Evolutionary conservation across 2,113 vertebrate genomes (phyloP).

Genomic region (Puntigrus tetrazona): DNA sequence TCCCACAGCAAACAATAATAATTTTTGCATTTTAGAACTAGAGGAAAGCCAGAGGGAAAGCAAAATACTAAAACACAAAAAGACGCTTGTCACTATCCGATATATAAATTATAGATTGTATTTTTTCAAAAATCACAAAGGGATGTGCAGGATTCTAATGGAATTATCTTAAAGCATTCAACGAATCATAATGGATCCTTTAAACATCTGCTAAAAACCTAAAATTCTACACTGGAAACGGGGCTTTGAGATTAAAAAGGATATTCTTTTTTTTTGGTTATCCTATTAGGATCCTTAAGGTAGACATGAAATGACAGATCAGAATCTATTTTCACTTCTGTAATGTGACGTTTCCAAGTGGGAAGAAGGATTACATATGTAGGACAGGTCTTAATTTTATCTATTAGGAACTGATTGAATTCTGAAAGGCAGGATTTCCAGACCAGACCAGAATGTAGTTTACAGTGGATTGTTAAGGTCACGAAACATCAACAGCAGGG

Average conservation of each 20-base stretch:
- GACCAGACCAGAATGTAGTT: not conserved
- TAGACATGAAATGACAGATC: not conserved
- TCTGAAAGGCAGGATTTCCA: not conserved
- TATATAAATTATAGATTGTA: no score
- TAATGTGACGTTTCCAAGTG: not conserved
- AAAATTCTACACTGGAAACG: not conserved
- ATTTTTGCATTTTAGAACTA: not conserved
- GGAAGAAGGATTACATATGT: not conserved
- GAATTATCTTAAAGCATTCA: not conserved
- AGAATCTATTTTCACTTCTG: not conserved
- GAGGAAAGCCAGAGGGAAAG: not conserved
- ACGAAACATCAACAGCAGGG: no score
- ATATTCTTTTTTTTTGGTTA: not conserved
- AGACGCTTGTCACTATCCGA: slow-evolving; percentile 23
- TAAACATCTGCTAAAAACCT: not conserved
- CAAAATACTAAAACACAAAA: slow-evolving; percentile 1
- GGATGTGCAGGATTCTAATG: not conserved
- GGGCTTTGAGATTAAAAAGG: not conserved
- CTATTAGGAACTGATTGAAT: not conserved
- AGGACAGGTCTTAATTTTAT: not conserved
- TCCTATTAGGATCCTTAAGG: not conserved
- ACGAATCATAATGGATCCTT: not conserved
- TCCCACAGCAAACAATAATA: slow-evolving; percentile 11
- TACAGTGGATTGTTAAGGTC: not conserved
- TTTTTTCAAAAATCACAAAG: not conserved